phyloP scores from a whole-genome alignment of 2,888 invertebrate species.

The Plutella xylostella region DNA sequence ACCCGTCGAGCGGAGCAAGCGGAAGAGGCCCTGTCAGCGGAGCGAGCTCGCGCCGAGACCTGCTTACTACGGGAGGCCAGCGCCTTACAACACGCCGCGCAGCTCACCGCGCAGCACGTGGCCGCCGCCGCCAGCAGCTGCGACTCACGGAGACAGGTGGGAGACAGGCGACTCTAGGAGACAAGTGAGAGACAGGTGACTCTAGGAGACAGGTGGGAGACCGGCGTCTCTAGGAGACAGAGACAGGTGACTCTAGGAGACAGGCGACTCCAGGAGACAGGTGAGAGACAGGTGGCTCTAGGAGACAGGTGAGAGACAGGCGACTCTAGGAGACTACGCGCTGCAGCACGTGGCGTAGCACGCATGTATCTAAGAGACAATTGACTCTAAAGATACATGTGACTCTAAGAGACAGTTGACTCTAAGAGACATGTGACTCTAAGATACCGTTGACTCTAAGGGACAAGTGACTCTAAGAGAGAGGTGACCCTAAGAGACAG shows the following conservation, averaged over 20 bases:
- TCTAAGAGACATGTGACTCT: not conserved
- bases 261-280: too few species aligned
- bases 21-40: conserved; percentile 3
- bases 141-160: not conserved
- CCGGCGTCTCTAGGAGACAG: not conserved
- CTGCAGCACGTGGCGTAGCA: too few species aligned
- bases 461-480: too few species aligned
- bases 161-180: not conserved
- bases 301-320: not conserved
- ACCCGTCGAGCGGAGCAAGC: conserved; percentile 2
- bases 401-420: not conserved
- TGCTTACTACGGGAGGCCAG: conserved; percentile 11
- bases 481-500: too few species aligned
- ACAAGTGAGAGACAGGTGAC: not conserved
- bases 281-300: too few species aligned
- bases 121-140: not conserved
- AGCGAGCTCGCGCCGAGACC: conserved; percentile 9
- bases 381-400: too few species aligned
- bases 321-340: not conserved
- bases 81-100: conserved; percentile 11
- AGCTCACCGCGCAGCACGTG: conserved; percentile 8
- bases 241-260: too few species aligned
- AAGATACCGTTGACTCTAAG: too few species aligned
- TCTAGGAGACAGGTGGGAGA: not conserved
- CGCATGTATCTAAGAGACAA: too few species aligned